Base-by-base conservation (phyloP, 2,888 invertebrate species). In the Drosophila rubida region DNA sequence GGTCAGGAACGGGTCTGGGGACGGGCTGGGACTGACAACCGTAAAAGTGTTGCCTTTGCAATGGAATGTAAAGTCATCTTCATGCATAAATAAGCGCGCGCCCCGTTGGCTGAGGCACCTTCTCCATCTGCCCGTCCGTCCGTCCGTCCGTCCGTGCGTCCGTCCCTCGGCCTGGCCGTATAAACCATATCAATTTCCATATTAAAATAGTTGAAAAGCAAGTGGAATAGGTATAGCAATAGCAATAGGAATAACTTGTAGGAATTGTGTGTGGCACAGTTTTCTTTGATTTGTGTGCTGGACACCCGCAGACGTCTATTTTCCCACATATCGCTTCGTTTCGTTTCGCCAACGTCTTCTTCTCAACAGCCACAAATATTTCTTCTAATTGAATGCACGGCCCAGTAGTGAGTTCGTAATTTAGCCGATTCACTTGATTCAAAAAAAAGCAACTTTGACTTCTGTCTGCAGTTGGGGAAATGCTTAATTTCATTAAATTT, bases 1-100 rank as follows among this genome's bases (percentile, higher is more conserved):
- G 53, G 14, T 22, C 19, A 13, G 32, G 32, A 22, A 27, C 16
- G 19, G 32, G 14, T 44, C 23, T 11, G 11, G 32, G 7, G 27
- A 45, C 19, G 22, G 59, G 46, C 19, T 22, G 48, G 35, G 62
- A 62, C 67, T 69, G 78, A 83, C 82, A 83, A 85, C 83, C 82
- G 82, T 83, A 87, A 82, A 83, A 83, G 82, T 83, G 82, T 87
- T 85, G 76, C 79, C 69, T 76, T 69, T 69, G 71, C 68, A 58
- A 59, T 63, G 67, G 78, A 83, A 88, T 84, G 88, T 88, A 80
- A 75, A 84, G 84, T 84, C 88, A 84, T 84, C 84, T 88, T 86
- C 87, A 84, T 84, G 82, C 88, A 88, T 84, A 82, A 83, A 76
- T 83, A 83, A 83, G 69, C 80, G 78, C 53, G 45, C 35, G 59